Conservation (phyloP, 1,140 invertebrate species). For the Hydropsyche tenuis region DNA sequence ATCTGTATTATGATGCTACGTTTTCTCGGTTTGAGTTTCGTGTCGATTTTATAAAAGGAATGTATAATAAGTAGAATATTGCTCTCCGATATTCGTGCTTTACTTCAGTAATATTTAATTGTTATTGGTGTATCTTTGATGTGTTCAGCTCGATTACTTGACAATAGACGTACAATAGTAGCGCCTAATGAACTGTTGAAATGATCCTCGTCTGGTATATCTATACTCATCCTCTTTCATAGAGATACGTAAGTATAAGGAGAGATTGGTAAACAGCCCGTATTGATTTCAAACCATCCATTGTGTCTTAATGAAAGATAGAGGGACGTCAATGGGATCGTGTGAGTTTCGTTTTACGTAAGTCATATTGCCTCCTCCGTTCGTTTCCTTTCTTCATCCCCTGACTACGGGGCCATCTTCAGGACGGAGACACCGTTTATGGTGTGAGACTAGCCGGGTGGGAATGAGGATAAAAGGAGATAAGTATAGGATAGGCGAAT, state of each 20-base stretch:
- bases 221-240: neutral
- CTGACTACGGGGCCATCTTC: neutral
- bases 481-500: neutral
- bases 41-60: no score
- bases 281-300: conserved; percentile 49
- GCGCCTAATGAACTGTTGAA: conserved; percentile 11
- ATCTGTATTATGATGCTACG: no score
- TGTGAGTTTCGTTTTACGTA: conserved; percentile 44
- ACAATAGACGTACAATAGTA: neutral
- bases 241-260: neutral
- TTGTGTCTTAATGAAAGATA: conserved; percentile 50
- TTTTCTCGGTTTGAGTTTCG: no score
- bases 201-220: neutral
- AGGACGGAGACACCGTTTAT: neutral
- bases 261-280: conserved; percentile 46
- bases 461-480: neutral
- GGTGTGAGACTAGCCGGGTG: neutral
- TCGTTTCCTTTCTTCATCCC: conserved; percentile 23
- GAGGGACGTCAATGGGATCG: conserved; percentile 39
- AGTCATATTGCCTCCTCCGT: conserved; percentile 46
- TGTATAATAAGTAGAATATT: no score
- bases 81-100: no score
- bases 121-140: neutral
- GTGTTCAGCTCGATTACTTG: neutral
- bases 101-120: no score